A percentile compares a stretch with the other conserved stretches of the same genome.
These are phyloP conservation scores for Hetaerina americana DNA, from an alignment of 1,140 invertebrate genomes.

Conservation along the genomic window DNA sequence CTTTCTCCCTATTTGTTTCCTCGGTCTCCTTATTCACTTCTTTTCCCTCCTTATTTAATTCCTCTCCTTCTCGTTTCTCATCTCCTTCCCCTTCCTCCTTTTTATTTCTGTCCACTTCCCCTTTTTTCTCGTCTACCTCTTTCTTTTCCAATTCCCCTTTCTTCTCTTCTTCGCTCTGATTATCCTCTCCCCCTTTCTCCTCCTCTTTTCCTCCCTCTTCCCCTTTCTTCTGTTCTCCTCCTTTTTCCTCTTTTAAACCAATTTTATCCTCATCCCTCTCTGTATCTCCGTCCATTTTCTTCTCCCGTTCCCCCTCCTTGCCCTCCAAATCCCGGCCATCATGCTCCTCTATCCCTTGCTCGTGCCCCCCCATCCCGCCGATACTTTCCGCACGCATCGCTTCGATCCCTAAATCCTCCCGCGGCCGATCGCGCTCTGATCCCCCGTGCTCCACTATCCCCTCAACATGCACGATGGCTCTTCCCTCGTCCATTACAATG, in stretches of 20 bases:
- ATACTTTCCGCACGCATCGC: background rate
- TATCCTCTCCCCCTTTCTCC: background rate
- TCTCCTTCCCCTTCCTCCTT: background rate
- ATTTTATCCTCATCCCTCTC: background rate
- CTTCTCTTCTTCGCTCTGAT: background rate
- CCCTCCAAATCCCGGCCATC: background rate
- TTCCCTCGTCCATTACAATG: no score
- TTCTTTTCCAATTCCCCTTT: background rate
- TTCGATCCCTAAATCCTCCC: no score
- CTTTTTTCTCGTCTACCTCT: background rate
- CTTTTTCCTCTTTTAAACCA: background rate
- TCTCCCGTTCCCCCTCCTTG: background rate
- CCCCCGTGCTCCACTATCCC: no score
- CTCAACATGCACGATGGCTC: no score
- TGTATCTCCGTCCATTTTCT: background rate
- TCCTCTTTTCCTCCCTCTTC: background rate
- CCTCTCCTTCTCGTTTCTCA: background rate
- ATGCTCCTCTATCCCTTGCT: background rate
- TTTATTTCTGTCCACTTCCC: background rate
- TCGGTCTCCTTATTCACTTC: background rate
- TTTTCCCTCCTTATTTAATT: background rate
- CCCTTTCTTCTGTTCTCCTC: background rate
- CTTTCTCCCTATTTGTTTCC: background rate
- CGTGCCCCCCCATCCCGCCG: no score
- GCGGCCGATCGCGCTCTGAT: no score